Evolutionary conservation across 2,113 vertebrate genomes (phyloP), one percentile per base, ranked within the genome.

Genomic region (Anguilla japonica): DNA sequence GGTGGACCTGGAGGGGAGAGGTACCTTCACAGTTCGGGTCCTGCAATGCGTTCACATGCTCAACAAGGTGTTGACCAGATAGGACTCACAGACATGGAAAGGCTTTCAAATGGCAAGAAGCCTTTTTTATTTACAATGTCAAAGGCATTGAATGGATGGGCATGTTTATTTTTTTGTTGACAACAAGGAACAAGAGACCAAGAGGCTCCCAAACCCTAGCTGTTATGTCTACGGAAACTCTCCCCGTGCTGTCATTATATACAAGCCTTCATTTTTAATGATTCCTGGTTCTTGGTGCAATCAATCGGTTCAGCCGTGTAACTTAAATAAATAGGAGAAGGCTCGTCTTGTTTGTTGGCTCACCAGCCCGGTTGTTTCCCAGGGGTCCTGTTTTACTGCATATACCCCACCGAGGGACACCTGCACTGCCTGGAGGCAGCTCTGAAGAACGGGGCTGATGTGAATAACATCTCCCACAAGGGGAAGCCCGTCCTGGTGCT

Each of bases 381-480:
- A 99, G 98, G 98, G 2, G 46, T 99, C 90, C 92, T 99, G 50
- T 99, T 99, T 94, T 97, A 98, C 93, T 98, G 97, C 89, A 93
- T 97, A 81, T 92, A 92, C 57, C 97, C 98, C 60, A 98, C 97
- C 34, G 95, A 91, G 75, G 92, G 96, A 7, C 98, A 99, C 89
- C 88, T 89, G 88, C 95, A 88, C 89, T 99, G 98, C 89, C 88
- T 94, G 39, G 87, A 96, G 81, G 91, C 96, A 89, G 97, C 95
- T 13, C 92, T 99, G 29, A 92, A 95, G 22, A 86, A 93, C 9
- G 95, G 93, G 79, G 97, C 97, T 0, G 97, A 99, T 53, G 94
- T 96, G 87, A 98, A 99, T 95, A 98, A 96, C 16, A 93, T 91
- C 63, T 94, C 95, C 8, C 40, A 29, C 0, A 82, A 91, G 0